Evolutionary conservation across 23 tunicate genomes (phyloP), one percentile per base, ranked within the genome.

Genomic region (Styela clava): DNA sequence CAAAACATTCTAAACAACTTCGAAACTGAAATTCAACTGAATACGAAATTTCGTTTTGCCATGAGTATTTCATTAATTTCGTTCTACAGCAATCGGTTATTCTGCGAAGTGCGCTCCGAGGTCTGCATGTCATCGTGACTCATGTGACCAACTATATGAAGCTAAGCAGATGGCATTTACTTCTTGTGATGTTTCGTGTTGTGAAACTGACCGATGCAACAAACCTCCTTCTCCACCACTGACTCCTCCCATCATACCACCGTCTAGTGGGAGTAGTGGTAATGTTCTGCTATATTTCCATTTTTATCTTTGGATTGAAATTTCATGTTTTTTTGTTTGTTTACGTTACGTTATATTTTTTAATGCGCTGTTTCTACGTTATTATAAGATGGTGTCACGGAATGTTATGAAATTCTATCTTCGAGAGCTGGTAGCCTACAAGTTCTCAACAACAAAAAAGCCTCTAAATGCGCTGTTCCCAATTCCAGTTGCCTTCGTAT

Each of bases 171-270:
- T 71, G 23, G 16, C 34, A 31, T 33, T 30, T n/a, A 71, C 3
- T 32, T 30, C 77, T 3, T 71, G 77, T 34, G 34, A 31, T 34
- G 23, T 71, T 33, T 3, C 34, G 5, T 71, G 77, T 32, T 71
- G 77, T 34, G 37, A 32, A 28, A 71, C 77, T 2, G 77, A 26
- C 16, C 12, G 32, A 22, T 71, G 77, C 77, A 71, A 71, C 35
- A 71, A 27, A 27, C 34, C 35, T 21, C 77, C 77, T 2, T 20
- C 32, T 3, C 35, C 35, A 32, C 77, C 73, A 21, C 24, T 68
- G 73, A 29, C 77, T 5, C 16, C 34, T 71, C 35, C 77, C 3
- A 27, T 44, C 12, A 44, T 44, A 12, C 56, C 56, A 5, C 7
- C 56, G 12, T 5, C 12, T 12, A 44, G 56, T 12, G 56, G 56